Base-by-base conservation (phyloP, 2,888 invertebrate genomes). In the Ormia ochracea region DNA sequence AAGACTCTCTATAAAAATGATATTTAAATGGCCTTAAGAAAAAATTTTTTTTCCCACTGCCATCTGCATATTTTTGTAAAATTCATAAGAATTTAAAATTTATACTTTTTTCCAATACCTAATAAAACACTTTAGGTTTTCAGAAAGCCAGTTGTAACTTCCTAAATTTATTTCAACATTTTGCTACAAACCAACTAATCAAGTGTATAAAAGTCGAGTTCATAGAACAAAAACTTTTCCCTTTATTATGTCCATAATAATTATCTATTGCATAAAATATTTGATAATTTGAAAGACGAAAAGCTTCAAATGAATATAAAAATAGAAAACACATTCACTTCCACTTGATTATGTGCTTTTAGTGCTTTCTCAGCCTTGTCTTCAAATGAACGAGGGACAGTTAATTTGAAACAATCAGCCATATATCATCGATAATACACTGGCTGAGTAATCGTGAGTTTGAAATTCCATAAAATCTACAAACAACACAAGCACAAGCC, bases 401-500 rank as follows among this genome's bases (percentile, higher is more conserved):
- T 59, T 43, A 69, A 75, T 70, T 73, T 65, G 17, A 52, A 70
- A 43, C 17, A 48, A 23, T 31, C 70, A 38, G 69, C 74, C 36
- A 75, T 79, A 65, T 65, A 75, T 79, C 79, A 79, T 79, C 50
- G 63, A 69, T 79, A 79, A 79, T 79, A 79, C 59, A 79, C 74
- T 70, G 74, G 50, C 48, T 66, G 41, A 63, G 48, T 70, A 65
- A 70, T 76, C 45, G 63, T 69, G 69, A 45, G 45, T 28, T 61
- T 21, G 45, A 38, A 76, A 56, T 56, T 28, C 56, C 31, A 48
- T 45, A 28, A 52, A 38, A 38, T 28, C 52, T 19, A 31, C 36
- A 59, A 75, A 36, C 26, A 52, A 78, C 5, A 38, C 36, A 54
- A 41, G 65, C 56, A 23, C 19, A 78, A 69, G 78, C 58, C 78